Percentiles rank a stretch among this genome's conserved stretches.
These are phyloP conservation scores for Sympetrum striolatum DNA, from an alignment of 2,888 invertebrate genomes.

Conservation along the genomic window DNA sequence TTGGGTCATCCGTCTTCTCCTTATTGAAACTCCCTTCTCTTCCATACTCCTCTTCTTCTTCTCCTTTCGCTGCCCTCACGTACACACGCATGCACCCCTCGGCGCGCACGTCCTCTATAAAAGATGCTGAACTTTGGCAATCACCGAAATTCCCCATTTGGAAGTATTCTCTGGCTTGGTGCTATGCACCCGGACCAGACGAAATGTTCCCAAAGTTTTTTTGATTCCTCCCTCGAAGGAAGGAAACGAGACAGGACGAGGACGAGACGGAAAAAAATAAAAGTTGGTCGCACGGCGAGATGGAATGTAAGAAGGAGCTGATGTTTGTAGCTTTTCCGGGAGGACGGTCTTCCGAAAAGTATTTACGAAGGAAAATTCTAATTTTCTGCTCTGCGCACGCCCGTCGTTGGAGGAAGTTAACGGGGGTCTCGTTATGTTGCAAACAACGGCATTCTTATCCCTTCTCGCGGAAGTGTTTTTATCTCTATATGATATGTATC, in stretches of 20 bases:
- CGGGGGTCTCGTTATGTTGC: too few relatives aligned
- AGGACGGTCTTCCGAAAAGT: neutral
- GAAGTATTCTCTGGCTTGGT: neutral
- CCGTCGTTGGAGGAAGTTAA: too few relatives aligned
- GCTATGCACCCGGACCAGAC: neutral
- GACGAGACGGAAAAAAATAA: neutral
- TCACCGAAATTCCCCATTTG: neutral
- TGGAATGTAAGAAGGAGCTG: neutral
- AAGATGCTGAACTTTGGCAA: neutral
- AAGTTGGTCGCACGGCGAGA: neutral
- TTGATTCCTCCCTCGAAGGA: neutral
- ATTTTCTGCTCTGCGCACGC: neutral
- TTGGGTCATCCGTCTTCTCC: neutral
- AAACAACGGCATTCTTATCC: too few relatives aligned
- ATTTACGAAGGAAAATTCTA: neutral
- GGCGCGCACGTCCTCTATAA: neutral
- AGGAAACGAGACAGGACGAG: neutral
- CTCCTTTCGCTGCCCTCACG: neutral
- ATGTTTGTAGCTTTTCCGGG: neutral
- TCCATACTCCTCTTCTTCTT: neutral
- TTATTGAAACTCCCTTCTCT: neutral
- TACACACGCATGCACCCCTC: neutral
- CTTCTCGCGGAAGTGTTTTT: too few relatives aligned
- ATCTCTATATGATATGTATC: too few relatives aligned
- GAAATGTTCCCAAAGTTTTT: conserved; percentile 2